Evolutionary conservation across 2,113 vertebrate genomes (phyloP), one percentile per base, ranked within the genome.

Genomic region (Pollachius pollachius): DNA sequence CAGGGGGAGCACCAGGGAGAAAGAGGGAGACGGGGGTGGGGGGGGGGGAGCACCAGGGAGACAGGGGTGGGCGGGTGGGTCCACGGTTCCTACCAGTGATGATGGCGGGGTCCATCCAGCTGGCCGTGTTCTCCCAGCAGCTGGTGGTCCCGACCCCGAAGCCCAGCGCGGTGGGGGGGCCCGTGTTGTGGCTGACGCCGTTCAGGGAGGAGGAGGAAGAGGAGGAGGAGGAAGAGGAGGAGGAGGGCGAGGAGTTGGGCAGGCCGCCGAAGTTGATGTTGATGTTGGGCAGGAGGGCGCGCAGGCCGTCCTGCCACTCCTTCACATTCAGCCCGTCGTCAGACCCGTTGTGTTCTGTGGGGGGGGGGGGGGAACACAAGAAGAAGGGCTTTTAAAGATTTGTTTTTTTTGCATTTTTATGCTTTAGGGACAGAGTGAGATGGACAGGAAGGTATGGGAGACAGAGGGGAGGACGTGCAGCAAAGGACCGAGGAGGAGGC

Each of bases 211-310:
- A 80, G 3, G 77, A 80, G 5, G 83, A 85, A 84, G 92, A 93
- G 81, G 93, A 93, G 79, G 93, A 93, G 60, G 78, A 80, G n/a
- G 88, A 89, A 16, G 87, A 86, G 17, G 88, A 88, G 5, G 86
- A 87, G 80, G 94, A 94, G 89, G 94, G 94, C 68, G 94, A 94
- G 84, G 94, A 92, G 94, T 93, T 94, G 88, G 94, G 94, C 91
- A 96, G 94, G 89, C 94, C 95, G 91, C 95, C 95, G 91, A 97
- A 97, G 93, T 93, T 97, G 91, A 97, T 95, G 94, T 97, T 97
- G 93, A 97, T 96, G 94, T 97, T 97, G 90, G 95, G 95, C 90
- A 97, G 92, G 92, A 97, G 95, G 82, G 95, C 95, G 91, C 94
- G 93, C 85, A 97, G 95, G 90, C 95, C 95, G 85, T 97, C 95